Evolutionary conservation across 1,140 invertebrate species (phyloP).

Genomic region (Cecropterus lyciades): DNA sequence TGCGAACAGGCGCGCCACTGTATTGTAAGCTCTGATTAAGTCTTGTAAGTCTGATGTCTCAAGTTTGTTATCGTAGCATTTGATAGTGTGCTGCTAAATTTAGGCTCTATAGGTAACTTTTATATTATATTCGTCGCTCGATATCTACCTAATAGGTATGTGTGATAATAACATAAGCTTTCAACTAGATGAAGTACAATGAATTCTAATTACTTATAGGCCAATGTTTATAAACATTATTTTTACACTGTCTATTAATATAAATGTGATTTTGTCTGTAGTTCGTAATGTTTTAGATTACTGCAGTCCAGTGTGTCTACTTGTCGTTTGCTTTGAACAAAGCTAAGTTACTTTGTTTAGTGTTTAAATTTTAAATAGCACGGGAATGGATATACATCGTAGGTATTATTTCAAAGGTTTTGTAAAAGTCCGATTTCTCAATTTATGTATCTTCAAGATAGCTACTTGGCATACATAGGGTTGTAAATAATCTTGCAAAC

Average conservation of each 20-base stretch:
- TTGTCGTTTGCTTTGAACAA: constrained; percentile 36
- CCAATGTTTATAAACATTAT: constrained; percentile 82
- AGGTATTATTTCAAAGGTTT: constrained; percentile 2
- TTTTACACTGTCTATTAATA: constrained; percentile 81
- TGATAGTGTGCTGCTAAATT: constrained; percentile 42
- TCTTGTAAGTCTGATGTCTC: constrained; percentile 51
- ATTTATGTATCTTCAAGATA: neutral
- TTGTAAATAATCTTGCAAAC: neutral
- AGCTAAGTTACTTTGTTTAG: constrained; percentile 21
- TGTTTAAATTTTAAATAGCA: constrained; percentile 20
- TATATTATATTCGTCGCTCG: constrained; percentile 72
- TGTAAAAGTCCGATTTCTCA: neutral
- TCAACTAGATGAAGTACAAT: constrained; percentile 81
- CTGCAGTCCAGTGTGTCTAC: constrained; percentile 60
- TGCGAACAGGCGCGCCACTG: constrained; percentile 46
- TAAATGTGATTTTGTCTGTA: constrained; percentile 79
- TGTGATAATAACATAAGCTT: constrained; percentile 83
- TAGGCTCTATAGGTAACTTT: constrained; percentile 73
- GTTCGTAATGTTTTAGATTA: constrained; percentile 68
- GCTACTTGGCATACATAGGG: too few species aligned
- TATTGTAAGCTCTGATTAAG: constrained; percentile 42
- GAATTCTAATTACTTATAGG: constrained; percentile 78
- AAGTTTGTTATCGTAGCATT: constrained; percentile 36
- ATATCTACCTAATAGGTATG: constrained; percentile 78
- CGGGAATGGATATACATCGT: constrained; percentile 8